phyloP scores from a whole-genome alignment of 2,888 invertebrate species.

The Latrodectus hesperus region DNA sequence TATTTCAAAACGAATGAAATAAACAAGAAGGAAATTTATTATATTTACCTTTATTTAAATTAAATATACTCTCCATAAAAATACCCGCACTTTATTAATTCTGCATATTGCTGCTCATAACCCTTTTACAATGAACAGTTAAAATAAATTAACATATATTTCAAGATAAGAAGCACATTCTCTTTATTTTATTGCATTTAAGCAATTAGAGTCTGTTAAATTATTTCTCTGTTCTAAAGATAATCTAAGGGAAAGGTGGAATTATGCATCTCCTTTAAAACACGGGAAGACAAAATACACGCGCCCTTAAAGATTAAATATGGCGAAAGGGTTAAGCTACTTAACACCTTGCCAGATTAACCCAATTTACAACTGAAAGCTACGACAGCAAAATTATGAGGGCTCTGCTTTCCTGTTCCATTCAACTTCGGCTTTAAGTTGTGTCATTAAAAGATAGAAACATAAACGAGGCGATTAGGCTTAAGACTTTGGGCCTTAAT shows the following conservation, averaged over 20 bases:
- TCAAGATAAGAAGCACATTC: too few species aligned
- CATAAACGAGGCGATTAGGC: slow-evolving; percentile 54
- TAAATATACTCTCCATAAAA: too few species aligned
- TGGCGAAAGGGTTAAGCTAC: slow-evolving; percentile 37
- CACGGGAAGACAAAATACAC: slow-evolving; percentile 26
- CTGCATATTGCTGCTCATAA: too few species aligned
- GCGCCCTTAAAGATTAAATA: slow-evolving; percentile 32
- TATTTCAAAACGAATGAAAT: too few species aligned
- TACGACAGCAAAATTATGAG: slow-evolving; percentile 42
- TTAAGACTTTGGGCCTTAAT: slow-evolving; percentile 35
- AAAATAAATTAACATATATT: too few species aligned
- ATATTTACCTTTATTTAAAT: too few species aligned
- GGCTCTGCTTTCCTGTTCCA: background rate
- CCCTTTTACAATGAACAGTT: too few species aligned
- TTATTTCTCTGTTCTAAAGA: slow-evolving; percentile 30
- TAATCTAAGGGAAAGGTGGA: slow-evolving; percentile 12
- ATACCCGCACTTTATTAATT: too few species aligned
- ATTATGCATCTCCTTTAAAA: background rate
- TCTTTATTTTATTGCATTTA: slow-evolving; percentile 23
- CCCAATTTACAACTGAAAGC: slow-evolving; percentile 33
- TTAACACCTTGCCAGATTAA: slow-evolving; percentile 38
- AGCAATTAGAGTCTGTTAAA: slow-evolving; percentile 23
- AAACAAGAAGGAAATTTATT: too few species aligned
- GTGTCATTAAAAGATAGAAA: slow-evolving; percentile 54
- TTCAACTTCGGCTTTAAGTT: slow-evolving; percentile 14